phyloP scores from a whole-genome alignment of 2,888 invertebrate genomes.

The Lomographa bimaculata region DNA sequence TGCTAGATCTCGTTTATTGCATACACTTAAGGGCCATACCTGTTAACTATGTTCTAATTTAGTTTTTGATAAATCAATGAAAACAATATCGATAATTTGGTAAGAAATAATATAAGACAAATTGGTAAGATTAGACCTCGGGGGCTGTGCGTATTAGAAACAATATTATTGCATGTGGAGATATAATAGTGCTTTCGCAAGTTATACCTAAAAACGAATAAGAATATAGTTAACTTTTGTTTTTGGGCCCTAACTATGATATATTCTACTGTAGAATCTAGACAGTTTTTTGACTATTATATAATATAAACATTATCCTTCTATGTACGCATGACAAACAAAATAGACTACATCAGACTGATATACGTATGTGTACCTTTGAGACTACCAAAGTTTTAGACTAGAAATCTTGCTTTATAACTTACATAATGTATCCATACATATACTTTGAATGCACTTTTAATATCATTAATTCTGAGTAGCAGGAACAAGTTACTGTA shows the following conservation, averaged over 20 bases:
- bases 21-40: constrained; percentile 20
- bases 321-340: constrained; percentile 37
- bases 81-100: too few species aligned
- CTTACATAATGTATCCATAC: constrained; percentile 8
- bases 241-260: constrained; percentile 15
- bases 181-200: constrained; percentile 39
- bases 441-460: too few species aligned
- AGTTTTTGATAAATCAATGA: too few species aligned
- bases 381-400: constrained; percentile 76
- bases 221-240: constrained; percentile 16
- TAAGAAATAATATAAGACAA: too few species aligned
- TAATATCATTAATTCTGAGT: too few species aligned
- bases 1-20: constrained; percentile 77
- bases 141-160: too few species aligned
- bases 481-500: too few species aligned
- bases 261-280: constrained; percentile 7
- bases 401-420: constrained; percentile 31
- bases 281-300: constrained; percentile 13
- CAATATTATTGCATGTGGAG: too few species aligned
- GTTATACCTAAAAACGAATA: too few species aligned
- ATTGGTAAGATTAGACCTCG: too few species aligned
- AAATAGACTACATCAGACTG: constrained; percentile 50
- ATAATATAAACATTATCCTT: constrained; percentile 17
- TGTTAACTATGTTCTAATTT: constrained; percentile 30
- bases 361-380: constrained; percentile 66